Evolutionary conservation across 2,888 invertebrate genomes (phyloP), one percentile per base, ranked within the genome.

Genomic region (Octonoba sinensis): DNA sequence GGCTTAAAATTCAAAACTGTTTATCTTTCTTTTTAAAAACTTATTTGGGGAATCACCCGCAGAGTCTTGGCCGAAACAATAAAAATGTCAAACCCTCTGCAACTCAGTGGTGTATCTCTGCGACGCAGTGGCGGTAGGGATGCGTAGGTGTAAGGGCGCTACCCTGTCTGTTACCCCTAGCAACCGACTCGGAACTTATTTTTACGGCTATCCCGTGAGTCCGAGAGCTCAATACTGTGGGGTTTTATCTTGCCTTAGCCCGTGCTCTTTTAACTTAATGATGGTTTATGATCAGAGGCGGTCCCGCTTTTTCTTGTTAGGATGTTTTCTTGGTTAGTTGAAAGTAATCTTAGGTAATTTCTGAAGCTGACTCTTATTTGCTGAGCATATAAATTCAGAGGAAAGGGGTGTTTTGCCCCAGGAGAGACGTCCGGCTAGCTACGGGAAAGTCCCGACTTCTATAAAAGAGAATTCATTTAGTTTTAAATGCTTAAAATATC

Each of bases 131-230:
- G 60, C 44, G 54, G 54, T 15, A 13, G 64, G 24, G 18, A 15
- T 36, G 36, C 22, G 64, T 70, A 70, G 70, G 64, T 57, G 77
- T 51, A 78, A 24, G 70, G 65, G 71, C 51, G 27, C 18, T 46
- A 64, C 64, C 22, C 44, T 56, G 77, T 78, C 77, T 78, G 77
- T 78, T 71, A 65, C 77, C 77, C 77, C 18, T 78, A 51, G 77
- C 77, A 78, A 78, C 77, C 71, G 77, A 57, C 71, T 78, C 70
- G 71, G 64, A 59, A 78, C 27, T 60, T 71, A 70, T 78, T 78
- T 78, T 71, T 78, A 65, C 70, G 65, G 70, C 70, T 69, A 76
- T 69, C 36, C 67, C 27, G n/a, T 36, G 60, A 59, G 47, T 24
- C 71, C 71, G 47, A 60, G 27, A 27, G 46, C 66, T 47, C 22